Conservation (phyloP, 1,140 invertebrate species). For the Leptoteleia sp. region DNA sequence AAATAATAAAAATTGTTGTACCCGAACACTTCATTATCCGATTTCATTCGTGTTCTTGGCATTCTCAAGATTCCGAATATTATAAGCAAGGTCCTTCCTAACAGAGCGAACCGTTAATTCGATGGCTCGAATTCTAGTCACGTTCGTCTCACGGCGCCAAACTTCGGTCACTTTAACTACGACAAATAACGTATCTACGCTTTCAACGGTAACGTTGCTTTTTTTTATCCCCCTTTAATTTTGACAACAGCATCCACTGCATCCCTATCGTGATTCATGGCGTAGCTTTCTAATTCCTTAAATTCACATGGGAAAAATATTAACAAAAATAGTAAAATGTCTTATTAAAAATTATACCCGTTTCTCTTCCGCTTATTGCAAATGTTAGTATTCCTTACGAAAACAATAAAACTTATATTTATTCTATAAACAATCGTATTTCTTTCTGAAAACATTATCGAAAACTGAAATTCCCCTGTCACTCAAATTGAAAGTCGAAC, state of each 20-base stretch:
- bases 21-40: conserved; percentile 11
- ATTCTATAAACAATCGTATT: too few relatives aligned
- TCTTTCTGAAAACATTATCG: too few relatives aligned
- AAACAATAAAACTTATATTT: too few relatives aligned
- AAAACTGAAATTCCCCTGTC: too few relatives aligned
- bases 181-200: conserved; percentile 23
- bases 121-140: conserved; percentile 40
- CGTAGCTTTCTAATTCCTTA: not conserved
- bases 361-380: too few relatives aligned
- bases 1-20: too few relatives aligned
- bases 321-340: too few relatives aligned
- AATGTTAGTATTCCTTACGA: too few relatives aligned
- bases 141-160: conserved; percentile 22
- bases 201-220: not conserved
- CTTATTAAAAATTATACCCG: too few relatives aligned
- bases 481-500: too few relatives aligned
- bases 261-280: not conserved
- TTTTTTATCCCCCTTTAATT: not conserved
- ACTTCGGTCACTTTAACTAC: conserved; percentile 35
- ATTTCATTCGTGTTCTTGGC: not conserved
- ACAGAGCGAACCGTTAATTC: conserved; percentile 42
- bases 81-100: conserved; percentile 10
- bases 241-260: not conserved
- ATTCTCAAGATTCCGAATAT: conserved; percentile 36
- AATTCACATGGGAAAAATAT: not conserved